A percentile compares a stretch with the other conserved stretches of the same genome.
phyloP scores from a whole-genome alignment of 2,888 invertebrate genomes.

The Chelonus formosanus region DNA sequence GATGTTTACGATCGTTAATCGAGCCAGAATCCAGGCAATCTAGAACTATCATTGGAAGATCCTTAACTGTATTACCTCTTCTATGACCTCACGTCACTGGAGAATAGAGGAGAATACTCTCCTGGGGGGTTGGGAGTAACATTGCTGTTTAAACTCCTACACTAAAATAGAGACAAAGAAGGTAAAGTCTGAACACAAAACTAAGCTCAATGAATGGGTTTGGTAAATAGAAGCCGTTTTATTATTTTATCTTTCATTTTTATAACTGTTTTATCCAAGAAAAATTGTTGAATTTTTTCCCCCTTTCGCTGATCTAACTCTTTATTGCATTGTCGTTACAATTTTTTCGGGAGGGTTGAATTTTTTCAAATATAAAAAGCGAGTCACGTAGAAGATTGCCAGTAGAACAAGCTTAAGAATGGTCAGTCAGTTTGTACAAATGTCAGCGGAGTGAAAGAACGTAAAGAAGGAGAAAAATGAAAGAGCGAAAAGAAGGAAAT shows the following conservation, averaged over 20 bases:
- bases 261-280: too few relatives aligned
- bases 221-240: conserved; percentile 44
- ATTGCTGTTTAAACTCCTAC: background rate
- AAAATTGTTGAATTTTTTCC: too few relatives aligned
- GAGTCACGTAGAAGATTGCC: conserved; percentile 32
- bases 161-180: background rate
- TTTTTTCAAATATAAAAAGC: background rate
- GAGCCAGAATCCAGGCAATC: conserved; percentile 19
- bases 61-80: conserved; percentile 13
- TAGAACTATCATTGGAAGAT: conserved; percentile 26
- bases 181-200: background rate
- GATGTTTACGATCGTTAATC: conserved; percentile 29
- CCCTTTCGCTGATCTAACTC: too few relatives aligned
- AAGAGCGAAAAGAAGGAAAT: background rate
- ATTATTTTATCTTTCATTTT: conserved; percentile 29
- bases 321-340: too few relatives aligned
- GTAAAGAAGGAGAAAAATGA: background rate
- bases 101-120: background rate
- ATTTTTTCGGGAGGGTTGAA: too few relatives aligned
- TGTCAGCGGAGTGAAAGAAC: conserved; percentile 8
- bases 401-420: conserved; percentile 35
- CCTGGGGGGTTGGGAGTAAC: conserved; percentile 14
- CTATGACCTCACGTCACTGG: background rate
- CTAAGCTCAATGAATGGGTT: conserved; percentile 49
- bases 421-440: conserved; percentile 12